phyloP scores from a whole-genome alignment of 2,888 invertebrate species.

The Drosophila merina region DNA sequence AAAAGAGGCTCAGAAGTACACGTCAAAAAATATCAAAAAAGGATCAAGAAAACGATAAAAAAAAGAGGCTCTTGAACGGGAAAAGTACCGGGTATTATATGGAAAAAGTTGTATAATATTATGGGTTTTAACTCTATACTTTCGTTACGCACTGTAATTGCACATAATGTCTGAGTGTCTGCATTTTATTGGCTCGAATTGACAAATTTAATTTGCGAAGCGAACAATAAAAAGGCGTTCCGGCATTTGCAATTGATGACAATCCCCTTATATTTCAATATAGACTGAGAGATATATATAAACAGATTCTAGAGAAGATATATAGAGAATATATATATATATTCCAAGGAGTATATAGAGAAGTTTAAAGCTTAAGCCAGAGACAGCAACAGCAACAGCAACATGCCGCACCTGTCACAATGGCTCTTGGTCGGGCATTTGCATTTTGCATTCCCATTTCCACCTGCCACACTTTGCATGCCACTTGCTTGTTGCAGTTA shows the following conservation, averaged over 20 bases:
- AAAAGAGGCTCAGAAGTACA: too few relatives aligned
- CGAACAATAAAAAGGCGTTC: slow-evolving; percentile 71
- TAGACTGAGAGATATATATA: neutral
- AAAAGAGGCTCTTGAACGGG: too few relatives aligned
- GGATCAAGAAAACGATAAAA: too few relatives aligned
- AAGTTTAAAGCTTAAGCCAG: slow-evolving; percentile 10
- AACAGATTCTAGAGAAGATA: slow-evolving; percentile 2
- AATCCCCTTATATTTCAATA: slow-evolving; percentile 23
- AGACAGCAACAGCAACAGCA: slow-evolving; percentile 9
- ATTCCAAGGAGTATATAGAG: too few relatives aligned
- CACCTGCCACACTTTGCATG: neutral
- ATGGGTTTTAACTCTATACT: neutral
- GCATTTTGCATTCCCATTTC: slow-evolving; percentile 20
- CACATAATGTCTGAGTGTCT: slow-evolving; percentile 41
- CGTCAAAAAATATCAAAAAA: too few relatives aligned
- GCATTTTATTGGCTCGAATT: slow-evolving; percentile 70
- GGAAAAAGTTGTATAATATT: too few relatives aligned
- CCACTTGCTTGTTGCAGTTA: slow-evolving; percentile 10
- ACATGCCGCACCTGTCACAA: slow-evolving; percentile 25
- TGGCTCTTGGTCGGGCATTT: slow-evolving; percentile 38
- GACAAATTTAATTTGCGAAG: slow-evolving; percentile 59
- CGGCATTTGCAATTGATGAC: slow-evolving; percentile 47
- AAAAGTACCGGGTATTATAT: too few relatives aligned
- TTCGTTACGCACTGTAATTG: slow-evolving; percentile 14
- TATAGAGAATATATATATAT: neutral